Percentiles rank a stretch among this genome's conserved stretches.
phyloP scores from a whole-genome alignment of 2,797 vertebrate species.

The Pipistrellus pipistrellus region DNA sequence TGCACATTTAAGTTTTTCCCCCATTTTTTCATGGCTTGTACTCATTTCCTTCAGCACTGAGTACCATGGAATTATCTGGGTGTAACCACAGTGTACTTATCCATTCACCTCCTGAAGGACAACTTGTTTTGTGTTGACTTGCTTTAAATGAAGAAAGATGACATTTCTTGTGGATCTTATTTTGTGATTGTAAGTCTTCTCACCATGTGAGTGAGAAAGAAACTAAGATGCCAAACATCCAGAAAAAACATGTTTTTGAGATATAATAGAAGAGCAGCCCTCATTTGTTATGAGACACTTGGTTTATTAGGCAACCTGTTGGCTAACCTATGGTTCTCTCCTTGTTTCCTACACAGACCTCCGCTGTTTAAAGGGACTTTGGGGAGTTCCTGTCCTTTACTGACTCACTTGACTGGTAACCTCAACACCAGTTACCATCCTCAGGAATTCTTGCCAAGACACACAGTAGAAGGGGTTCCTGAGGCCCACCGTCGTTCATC shows the following conservation, averaged over 20 bases:
- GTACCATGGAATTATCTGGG: background rate
- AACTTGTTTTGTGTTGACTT: background rate
- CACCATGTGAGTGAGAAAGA: background rate
- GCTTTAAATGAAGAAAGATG: background rate
- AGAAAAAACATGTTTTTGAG: background rate
- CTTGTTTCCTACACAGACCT: background rate
- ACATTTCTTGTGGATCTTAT: background rate
- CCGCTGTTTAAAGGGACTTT: background rate
- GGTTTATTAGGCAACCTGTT: background rate
- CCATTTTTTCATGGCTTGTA: background rate
- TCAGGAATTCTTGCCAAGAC: background rate
- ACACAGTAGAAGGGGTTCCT: background rate
- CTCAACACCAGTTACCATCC: background rate
- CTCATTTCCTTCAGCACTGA: background rate
- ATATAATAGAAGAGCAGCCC: background rate
- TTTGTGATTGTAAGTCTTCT: conserved; percentile 2
- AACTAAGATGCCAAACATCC: background rate
- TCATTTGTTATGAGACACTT: background rate
- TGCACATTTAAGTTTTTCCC: background rate
- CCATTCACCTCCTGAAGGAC: background rate
- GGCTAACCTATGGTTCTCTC: background rate
- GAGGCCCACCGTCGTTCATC: background rate
- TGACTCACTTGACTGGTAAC: background rate
- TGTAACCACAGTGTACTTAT: background rate
- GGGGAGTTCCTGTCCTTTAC: background rate